Percentiles rank a stretch among this genome's conserved stretches.
phyloP scores from a whole-genome alignment of 2,113 vertebrate genomes.

The Larimichthys polyactis region DNA sequence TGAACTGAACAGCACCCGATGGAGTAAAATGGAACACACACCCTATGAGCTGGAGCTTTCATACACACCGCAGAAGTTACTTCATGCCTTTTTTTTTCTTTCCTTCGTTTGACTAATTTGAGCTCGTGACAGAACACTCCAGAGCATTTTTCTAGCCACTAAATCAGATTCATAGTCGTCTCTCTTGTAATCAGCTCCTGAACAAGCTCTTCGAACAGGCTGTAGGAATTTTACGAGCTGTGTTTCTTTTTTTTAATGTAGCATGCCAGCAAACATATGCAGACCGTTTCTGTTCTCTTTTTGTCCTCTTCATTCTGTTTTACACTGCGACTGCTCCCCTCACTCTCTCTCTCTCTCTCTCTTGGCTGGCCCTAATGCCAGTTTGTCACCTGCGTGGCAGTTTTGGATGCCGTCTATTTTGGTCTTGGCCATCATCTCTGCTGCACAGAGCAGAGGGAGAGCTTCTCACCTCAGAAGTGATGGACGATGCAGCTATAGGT shows the following conservation, averaged over 20 bases:
- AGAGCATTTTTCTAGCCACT: not conserved
- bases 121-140: not conserved
- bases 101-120: not conserved
- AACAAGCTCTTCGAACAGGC: not conserved
- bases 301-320: not conserved
- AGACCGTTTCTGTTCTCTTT: not conserved
- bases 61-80: not conserved
- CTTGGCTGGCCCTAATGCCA: conserved; percentile 18
- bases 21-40: not conserved
- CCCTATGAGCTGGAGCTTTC: not conserved
- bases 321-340: not conserved
- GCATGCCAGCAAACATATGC: not conserved
- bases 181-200: not conserved
- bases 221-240: not conserved
- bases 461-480: conserved; percentile 20
- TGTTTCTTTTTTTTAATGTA: not conserved
- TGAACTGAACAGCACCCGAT: not conserved
- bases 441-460: conserved; percentile 23
- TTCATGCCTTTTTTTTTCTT: too few relatives aligned
- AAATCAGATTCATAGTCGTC: not conserved
- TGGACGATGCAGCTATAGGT: conserved; percentile 3
- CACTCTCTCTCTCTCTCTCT: not conserved
- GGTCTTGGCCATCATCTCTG: conserved; percentile 14
- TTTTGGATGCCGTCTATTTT: conserved; percentile 44
- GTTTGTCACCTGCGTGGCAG: conserved; percentile 30